Evolutionary conservation across 37 sponge, comb jelly and placozoan genomes (phyloP).

Genomic region (Crambe crambe): DNA sequence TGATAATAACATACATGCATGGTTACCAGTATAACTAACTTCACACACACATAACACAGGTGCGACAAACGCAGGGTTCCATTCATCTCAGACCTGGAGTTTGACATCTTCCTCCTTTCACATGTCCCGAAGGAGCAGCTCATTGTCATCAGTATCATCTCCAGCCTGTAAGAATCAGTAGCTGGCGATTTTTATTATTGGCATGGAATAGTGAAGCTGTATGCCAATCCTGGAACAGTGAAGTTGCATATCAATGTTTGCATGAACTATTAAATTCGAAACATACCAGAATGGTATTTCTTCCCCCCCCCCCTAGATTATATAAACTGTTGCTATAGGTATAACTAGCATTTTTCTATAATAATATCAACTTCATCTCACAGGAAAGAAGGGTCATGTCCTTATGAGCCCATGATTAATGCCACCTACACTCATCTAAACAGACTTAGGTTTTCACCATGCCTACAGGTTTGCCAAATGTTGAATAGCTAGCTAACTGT

Average conservation of each 20-base stretch:
- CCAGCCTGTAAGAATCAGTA: conserved; percentile 33
- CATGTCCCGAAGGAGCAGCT: conserved; percentile 82
- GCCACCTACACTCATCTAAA: conserved; percentile 63
- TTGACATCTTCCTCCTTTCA: conserved; percentile 66
- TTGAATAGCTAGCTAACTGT: background rate
- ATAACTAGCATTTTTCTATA: too few relatives aligned
- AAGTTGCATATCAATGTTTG: too few relatives aligned
- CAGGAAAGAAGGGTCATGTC: conserved; percentile 48
- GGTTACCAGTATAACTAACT: too few relatives aligned
- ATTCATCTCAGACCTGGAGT: conserved; percentile 82
- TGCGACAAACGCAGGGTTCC: conserved; percentile 79
- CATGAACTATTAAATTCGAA: too few relatives aligned
- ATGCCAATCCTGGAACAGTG: too few relatives aligned
- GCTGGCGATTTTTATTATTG: too few relatives aligned
- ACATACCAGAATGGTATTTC: too few relatives aligned
- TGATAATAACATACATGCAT: too few relatives aligned
- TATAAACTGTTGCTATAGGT: too few relatives aligned
- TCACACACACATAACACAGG: conserved; percentile 24
- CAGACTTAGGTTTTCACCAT: conserved; percentile 65
- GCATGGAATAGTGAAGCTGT: too few relatives aligned
- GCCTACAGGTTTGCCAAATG: conserved; percentile 50
- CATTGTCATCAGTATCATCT: conserved; percentile 64
- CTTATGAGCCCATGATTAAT: conserved; percentile 80
- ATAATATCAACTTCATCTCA: too few relatives aligned
- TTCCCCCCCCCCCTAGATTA: too few relatives aligned